Evolutionary conservation across 1,140 invertebrate genomes (phyloP), one percentile per base, ranked within the genome.

Genomic region (Contarinia nasturtii): DNA sequence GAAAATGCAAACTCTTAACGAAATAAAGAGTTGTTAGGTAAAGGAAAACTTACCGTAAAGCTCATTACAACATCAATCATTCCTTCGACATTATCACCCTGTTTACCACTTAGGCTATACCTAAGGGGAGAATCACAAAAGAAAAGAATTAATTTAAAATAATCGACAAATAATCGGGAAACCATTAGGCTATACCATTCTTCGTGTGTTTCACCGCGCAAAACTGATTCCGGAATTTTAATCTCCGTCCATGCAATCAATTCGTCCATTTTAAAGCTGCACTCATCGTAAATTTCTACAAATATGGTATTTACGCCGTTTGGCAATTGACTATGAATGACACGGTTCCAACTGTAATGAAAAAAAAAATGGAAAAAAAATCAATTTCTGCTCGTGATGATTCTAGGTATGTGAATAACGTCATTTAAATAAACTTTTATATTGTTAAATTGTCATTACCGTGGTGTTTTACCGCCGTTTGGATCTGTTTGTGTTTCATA

Each of bases 261-360:
- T 63, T 96, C 91, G 68, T 97, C 92, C 72, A 87, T 81, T 20
- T 88, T 90, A 63, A 98, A 94, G 2, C 89, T 86, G 66, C 89
- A 83, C 69, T 98, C 93, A 69, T 98, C 93, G 67, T 85, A 97
- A 49, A 98, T 87, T 74, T 97, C 91, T 58, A 97, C 55, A 55
- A 87, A 86, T 55, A 97, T 77, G 21, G 79, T 77, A 57, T 83
- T 82, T 1, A 96, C 84, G 40, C 90, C 90, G 52, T 75, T 73
- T 14, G 90, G 88, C 41, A 96, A 67, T 56, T 86, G 76, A 59
- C 85, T 89, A 65, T 46, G 70, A 70, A 58, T 51, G 46, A 55
- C 60, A 44, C 48, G 48, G 49, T 54, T 54, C 52, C 50, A 55
- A 22, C n/a, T n/a, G n/a, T n/a, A n/a, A n/a, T n/a, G n/a, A n/a